Conservation (phyloP, 2,888 invertebrate species). For the Emmelina monodactyla region DNA sequence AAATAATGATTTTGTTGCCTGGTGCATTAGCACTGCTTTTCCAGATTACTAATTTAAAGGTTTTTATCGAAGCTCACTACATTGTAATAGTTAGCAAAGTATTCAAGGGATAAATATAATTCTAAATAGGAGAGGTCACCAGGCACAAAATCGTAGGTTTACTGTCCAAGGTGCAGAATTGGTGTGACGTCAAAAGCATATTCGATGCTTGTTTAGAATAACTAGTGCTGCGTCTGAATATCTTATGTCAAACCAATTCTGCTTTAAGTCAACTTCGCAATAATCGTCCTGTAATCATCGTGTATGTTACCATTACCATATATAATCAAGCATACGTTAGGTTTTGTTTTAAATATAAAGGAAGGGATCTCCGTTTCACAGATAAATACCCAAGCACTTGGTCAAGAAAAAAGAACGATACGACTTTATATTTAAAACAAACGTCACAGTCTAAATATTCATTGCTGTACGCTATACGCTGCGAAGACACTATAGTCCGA, state of each 20-base stretch:
- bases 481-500: constrained; percentile 57
- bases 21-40: constrained; percentile 23
- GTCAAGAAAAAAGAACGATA: constrained; percentile 8
- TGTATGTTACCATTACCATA: constrained; percentile 32
- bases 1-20: constrained; percentile 47
- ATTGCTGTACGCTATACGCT: constrained; percentile 49
- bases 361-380: not conserved
- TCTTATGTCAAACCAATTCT: constrained; percentile 25
- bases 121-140: too few species aligned
- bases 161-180: constrained; percentile 30
- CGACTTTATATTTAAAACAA: constrained; percentile 29
- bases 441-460: constrained; percentile 34
- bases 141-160: constrained; percentile 27
- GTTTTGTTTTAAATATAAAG: not conserved
- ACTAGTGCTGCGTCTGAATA: too few species aligned
- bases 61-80: too few species aligned
- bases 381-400: not conserved
- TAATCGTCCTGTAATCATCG: constrained; percentile 32
- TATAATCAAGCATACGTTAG: constrained; percentile 29
- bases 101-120: too few species aligned
- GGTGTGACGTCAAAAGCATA: too few species aligned
- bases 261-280: constrained; percentile 22
- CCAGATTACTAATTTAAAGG: too few species aligned
- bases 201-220: constrained; percentile 5
- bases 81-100: too few species aligned